A percentile compares a stretch with the other conserved stretches of the same genome.
phyloP scores from a whole-genome alignment of 2,888 invertebrate genomes.

The Rhagophthalmus giganteus region DNA sequence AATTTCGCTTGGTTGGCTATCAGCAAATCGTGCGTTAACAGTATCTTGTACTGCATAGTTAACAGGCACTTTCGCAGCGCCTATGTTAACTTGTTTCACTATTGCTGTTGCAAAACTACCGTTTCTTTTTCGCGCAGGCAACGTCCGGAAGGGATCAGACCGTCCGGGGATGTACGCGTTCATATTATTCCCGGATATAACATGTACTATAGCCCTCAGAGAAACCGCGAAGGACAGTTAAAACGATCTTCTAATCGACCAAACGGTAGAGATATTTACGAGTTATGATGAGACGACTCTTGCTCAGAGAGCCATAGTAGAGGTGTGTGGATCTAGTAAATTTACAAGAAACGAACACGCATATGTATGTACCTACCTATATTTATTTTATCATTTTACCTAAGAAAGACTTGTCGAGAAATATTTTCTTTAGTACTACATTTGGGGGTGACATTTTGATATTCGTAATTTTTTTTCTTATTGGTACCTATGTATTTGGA shows the following conservation, averaged over 20 bases:
- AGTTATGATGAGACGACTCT: conserved; percentile 58
- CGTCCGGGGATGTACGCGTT: conserved; percentile 68
- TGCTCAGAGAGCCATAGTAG: conserved; percentile 37
- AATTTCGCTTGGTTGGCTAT: conserved; percentile 71
- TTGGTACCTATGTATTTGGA: not conserved
- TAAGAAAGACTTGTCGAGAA: no score
- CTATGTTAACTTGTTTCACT: conserved; percentile 74
- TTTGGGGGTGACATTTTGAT: no score
- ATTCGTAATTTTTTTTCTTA: not conserved
- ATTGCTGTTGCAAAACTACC: conserved; percentile 79
- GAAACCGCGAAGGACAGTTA: conserved; percentile 52
- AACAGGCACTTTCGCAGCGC: conserved; percentile 71
- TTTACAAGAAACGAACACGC: not conserved
- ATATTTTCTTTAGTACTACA: no score
- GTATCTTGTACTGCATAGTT: conserved; percentile 66
- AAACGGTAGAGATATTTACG: conserved; percentile 61
- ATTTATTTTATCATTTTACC: no score
- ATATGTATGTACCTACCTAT: not conserved
- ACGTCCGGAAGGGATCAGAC: conserved; percentile 55
- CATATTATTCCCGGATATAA: conserved; percentile 75
- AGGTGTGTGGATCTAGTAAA: conserved; percentile 50
- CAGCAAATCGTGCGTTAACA: conserved; percentile 69
- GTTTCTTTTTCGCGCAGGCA: conserved; percentile 67
- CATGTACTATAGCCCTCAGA: conserved; percentile 67
- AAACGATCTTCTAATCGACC: conserved; percentile 53